Evolutionary conservation across 2,888 invertebrate genomes (phyloP).

Genomic region (Andrena minutula): DNA sequence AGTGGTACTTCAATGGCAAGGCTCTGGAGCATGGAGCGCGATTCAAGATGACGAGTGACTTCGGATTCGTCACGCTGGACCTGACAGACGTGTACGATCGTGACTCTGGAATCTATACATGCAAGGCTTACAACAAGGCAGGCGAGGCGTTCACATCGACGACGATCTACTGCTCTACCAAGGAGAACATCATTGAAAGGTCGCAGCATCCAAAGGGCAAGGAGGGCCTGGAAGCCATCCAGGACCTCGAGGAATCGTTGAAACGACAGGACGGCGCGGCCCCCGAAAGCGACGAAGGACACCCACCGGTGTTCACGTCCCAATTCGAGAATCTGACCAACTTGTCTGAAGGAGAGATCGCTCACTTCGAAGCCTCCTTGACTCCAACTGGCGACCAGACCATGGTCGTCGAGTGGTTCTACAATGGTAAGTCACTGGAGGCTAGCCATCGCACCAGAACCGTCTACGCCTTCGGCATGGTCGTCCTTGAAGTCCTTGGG

Average conservation of each 20-base stretch:
- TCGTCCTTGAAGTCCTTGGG: constrained; percentile 97
- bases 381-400: constrained; percentile 97
- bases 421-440: constrained; percentile 94
- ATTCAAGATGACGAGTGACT: constrained; percentile 97
- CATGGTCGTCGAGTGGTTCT: constrained; percentile 98
- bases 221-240: constrained; percentile 95
- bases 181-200: constrained; percentile 93
- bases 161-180: constrained; percentile 93
- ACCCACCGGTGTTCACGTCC: constrained; percentile 95
- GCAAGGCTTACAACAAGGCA: constrained; percentile 94
- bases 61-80: constrained; percentile 98
- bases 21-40: constrained; percentile 94
- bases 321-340: constrained; percentile 93
- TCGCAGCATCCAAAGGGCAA: constrained; percentile 98
- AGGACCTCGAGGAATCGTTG: constrained; percentile 95
- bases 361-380: constrained; percentile 98
- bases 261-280: constrained; percentile 89
- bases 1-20: constrained; percentile 98
- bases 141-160: constrained; percentile 97
- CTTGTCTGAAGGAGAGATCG: constrained; percentile 97
- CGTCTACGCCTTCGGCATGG: constrained; percentile 98
- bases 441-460: constrained; percentile 96
- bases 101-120: constrained; percentile 97
- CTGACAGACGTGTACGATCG: constrained; percentile 96
- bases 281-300: constrained; percentile 91